Evolutionary conservation across 2,113 vertebrate species (phyloP), one percentile per base, ranked within the genome.

Genomic region (Periophthalmus modestus): DNA sequence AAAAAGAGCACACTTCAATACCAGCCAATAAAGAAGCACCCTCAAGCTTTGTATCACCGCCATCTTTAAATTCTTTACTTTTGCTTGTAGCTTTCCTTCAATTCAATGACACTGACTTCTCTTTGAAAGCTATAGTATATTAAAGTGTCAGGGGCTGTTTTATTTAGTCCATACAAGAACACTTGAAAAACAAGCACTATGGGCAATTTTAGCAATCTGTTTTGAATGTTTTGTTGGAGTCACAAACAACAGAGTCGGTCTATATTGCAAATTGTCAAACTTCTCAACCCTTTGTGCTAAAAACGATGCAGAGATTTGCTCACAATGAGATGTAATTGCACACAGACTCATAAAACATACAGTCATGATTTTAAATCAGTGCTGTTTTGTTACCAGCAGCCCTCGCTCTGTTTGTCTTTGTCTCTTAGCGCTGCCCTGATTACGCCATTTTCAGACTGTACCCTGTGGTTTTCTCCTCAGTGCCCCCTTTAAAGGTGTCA

Each of bases 241-340:
- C 24, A 7, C 34, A 65, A 39, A 65, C 10, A 65, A 43, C 24
- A 62, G 23, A 7, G 59, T 19, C 34, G 18, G 62, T 34, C 33
- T 21, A 39, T 65, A 12, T n/a, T 0, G 6, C 33, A 36, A 43
- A 65, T 65, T 65, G 7, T 11, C 57, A 67, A 57, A 58, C 72
- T 87, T 75, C 61, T 72, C 73, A 79, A 77, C 77, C 85, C 78
- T 80, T 72, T 81, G 80, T 79, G 58, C 73, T 24, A 71, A 18
- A 47, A 74, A 69, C 59, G 19, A 69, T 59, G 16, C 2, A 33
- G 62, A 74, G 71, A 73, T 77, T 75, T 57, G 14, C 69, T 80
- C 82, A 87, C 83, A 83, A 83, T 77, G 62, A 75, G 77, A 66
- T 48, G 19, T 71, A 83, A 87, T 85, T 80, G 77, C 65, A 62